Base-by-base conservation (phyloP, 1,140 invertebrate species). In the Drosophila athabasca region DNA sequence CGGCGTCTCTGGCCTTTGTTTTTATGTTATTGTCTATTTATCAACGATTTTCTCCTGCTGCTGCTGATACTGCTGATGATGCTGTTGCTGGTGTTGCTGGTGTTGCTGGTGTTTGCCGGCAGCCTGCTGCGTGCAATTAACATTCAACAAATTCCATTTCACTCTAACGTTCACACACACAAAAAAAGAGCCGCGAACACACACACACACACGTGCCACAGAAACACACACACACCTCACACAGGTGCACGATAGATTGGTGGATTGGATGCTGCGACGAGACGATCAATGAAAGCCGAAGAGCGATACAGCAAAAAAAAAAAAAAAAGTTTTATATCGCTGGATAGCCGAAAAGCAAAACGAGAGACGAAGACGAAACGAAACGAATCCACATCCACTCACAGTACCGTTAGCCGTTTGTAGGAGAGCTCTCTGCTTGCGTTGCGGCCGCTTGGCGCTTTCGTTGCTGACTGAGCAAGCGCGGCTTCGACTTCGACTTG, bases 81-180 rank as follows among this genome's bases (percentile, higher is more conserved):
- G 43, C 15, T 50, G 49, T 8, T 39, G 48, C 6, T 58, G 15
- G 46, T 52, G 49, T 13, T 49, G 9, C 26, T 58, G 54, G 29
- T 51, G 13, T 49, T 50, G 19, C 49, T 64, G 43, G 43, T 41
- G 7, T 24, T 74, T 73, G 62, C 71, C 67, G 72, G 62, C 62
- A 70, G 61, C 66, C 45, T 79, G 77, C 78, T 84, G 72, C 81
- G 80, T 85, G 80, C 80, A 80, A 82, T 84, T 84, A 84, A 84
- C 69, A 84, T 80, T 85, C 54, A 85, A 70, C 76, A 85, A 84
- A 84, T 84, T 80, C 81, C 81, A 84, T 85, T 84, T 84, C 81
- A 85, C 81, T 84, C 76, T 22, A 46, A 57, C 51, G 66, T 19
- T 19, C 46, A 61, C 49, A 31, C 29, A 57, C 68, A 62, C n/a